Conservation (phyloP, 2,888 invertebrate genomes). For the Trichopoda pennipes region DNA sequence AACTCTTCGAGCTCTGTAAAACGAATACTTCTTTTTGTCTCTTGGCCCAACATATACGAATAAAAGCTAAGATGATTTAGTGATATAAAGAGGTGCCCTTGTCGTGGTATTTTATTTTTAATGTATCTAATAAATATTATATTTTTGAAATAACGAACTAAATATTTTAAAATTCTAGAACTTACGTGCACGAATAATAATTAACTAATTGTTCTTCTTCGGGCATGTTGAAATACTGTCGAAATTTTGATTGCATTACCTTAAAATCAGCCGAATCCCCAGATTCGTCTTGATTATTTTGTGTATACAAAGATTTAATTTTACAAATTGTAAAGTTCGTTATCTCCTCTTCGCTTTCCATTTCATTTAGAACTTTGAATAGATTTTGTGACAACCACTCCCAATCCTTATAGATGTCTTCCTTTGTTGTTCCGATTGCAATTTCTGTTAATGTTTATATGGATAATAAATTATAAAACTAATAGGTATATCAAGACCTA, state of each 20-base stretch:
- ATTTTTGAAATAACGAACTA: background rate
- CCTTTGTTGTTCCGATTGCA: constrained; percentile 91
- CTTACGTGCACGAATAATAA: constrained; percentile 95
- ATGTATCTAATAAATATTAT: constrained; percentile 86
- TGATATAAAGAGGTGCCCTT: constrained; percentile 98
- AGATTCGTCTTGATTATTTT: constrained; percentile 81
- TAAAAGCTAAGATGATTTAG: constrained; percentile 98
- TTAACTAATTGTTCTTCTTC: constrained; percentile 97
- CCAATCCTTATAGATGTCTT: constrained; percentile 96
- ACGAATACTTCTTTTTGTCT: constrained; percentile 91
- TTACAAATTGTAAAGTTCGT: constrained; percentile 98
- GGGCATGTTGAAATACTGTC: constrained; percentile 93
- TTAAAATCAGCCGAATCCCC: constrained; percentile 80
- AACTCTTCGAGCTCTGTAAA: constrained; percentile 90
- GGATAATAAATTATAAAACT: background rate
- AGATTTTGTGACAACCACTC: constrained; percentile 95
- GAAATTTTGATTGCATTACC: constrained; percentile 95
- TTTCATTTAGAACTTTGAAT: constrained; percentile 91
- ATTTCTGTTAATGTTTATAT: constrained; percentile 85
- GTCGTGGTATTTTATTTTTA: constrained; percentile 95
- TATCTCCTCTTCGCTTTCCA: constrained; percentile 96
- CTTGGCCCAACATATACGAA: constrained; percentile 94
- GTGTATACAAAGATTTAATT: constrained; percentile 96
- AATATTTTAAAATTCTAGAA: background rate
- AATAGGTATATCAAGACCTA: background rate